Base-by-base conservation (phyloP, 1,140 invertebrate genomes). In the Platyscapa corneri region DNA sequence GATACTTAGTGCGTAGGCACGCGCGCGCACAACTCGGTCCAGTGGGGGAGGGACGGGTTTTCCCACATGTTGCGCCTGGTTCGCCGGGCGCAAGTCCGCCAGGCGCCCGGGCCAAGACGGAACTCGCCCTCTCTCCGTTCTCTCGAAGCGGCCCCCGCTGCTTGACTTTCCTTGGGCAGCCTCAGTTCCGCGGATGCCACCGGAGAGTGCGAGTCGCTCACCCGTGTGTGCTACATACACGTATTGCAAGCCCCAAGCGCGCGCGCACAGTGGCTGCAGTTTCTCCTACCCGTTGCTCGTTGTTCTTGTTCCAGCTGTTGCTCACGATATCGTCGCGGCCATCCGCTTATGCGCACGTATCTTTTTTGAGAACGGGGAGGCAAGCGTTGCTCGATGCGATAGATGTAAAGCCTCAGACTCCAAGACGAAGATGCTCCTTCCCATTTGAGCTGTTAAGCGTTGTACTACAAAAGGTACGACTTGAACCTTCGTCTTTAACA, bases 11-110 rank as follows among this genome's bases (percentile, higher is more conserved):
- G 64, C 64, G 80, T 27, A 20, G 6, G 42, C 42, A 12, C n/a
- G 42, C 27, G 83, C 76, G 75, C 46, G 83, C 76, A 27, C 46
- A 32, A n/a, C 64, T 64, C 64, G 39, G 42, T 46, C 42, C 42
- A 46, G 42, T 12, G 42, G 6, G 42, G 42, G 42, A 5, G 12
- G 42, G 80, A 81, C 89, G 88, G 88, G 87, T 86, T 89, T 91
- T 92, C 89, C 92, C 92, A 93, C 92, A 93, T 93, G 92, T 93
- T 93, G 92, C 92, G 92, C 91, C 87, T 90, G 90, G 89, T 87
- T 89, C 89, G 89, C 88, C 89, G 90, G 90, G 92, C 92, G 92
- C 92, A 92, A 92, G 92, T 92, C 92, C 89, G 91, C 90, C 90
- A 91, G 89, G 89, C 87, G 91, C 92, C 92, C 92, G 92, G 92